Evolutionary conservation across 2,888 invertebrate species (phyloP), one percentile per base, ranked within the genome.

Genomic region (Drosophila kanekoi): DNA sequence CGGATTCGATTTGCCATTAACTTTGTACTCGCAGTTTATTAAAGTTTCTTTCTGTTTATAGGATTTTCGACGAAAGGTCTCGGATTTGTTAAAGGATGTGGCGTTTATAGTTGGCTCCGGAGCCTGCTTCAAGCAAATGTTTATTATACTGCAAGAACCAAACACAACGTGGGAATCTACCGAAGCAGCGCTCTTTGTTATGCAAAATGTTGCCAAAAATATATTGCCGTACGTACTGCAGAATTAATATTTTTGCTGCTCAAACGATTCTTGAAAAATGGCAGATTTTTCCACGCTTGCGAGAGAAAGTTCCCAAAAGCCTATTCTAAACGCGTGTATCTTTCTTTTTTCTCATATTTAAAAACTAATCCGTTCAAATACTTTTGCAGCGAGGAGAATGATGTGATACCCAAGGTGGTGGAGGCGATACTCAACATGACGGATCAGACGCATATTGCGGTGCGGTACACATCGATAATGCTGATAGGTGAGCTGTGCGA

Each of bases 71-170:
- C 93, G 94, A 78, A 96, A 97, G 90, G 98, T 98, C 16, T 96
- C 96, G 33, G 99, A 99, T 91, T 93, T 99, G 62, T 96, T 99
- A 72, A 98, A 98, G 91, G 99, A 99, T 91, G 97, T 99, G 47
- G 97, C 98, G 43, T 99, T 99, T 93, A 97, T 99, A 58, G 96
- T 99, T 70, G 98, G 98, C 1, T 98, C 98, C 33, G 96, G 96
- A 68, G 95, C 96, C 35, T 98, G 98, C 91, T 98, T 99, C 92
- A 94, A 96, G 59, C 97, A 98, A 93, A 98, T 98, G 96, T 97
- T 97, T 90, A 92, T 95, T 0, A 94, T 95, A 54, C 93, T 98
- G 32, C 95, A 96, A 81, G 93, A 93, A 60, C 95, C 96, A 0
- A 94, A 94, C 65, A 94, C 94, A 18, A 95, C 96, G 1, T 99